These are phyloP conservation scores for Microctenopoma lineatum DNA, from an alignment of 2,797 vertebrate species.

Conservation along the genomic window DNA sequence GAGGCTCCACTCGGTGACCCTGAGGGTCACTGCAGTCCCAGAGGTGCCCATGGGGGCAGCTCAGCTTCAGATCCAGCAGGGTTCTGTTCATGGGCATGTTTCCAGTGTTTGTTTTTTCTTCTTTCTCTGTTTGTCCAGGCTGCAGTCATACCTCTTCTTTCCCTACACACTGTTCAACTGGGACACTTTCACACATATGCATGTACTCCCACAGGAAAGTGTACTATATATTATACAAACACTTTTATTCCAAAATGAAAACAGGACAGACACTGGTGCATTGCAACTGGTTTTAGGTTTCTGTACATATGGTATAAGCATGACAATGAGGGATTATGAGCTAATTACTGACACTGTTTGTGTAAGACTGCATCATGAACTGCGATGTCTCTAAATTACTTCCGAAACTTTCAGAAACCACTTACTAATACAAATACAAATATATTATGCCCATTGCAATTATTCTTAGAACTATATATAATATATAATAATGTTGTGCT, in stretches of 20 bases:
- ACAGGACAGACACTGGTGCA: constrained; percentile 64
- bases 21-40: constrained; percentile 71
- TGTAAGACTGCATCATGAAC: neutral
- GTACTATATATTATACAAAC: constrained; percentile 72
- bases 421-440: neutral
- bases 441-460: too few relatives aligned
- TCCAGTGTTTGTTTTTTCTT: constrained; percentile 78
- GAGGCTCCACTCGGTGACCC: constrained; percentile 75
- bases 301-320: constrained; percentile 21
- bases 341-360: constrained; percentile 21
- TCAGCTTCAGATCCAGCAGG: constrained; percentile 64
- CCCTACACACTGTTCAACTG: constrained; percentile 56
- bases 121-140: constrained; percentile 70
- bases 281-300: constrained; percentile 49
- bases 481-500: neutral
- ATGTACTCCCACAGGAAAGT: constrained; percentile 78
- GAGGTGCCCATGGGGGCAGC: constrained; percentile 69
- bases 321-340: constrained; percentile 9
- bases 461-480: too few relatives aligned
- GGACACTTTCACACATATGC: constrained; percentile 79
- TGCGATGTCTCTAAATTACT: neutral
- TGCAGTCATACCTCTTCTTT: constrained; percentile 65
- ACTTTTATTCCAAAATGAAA: constrained; percentile 60
- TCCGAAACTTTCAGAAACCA: neutral
- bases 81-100: constrained; percentile 74